Conservation (phyloP, 2,888 invertebrate species). For the Carabus problematicus region DNA sequence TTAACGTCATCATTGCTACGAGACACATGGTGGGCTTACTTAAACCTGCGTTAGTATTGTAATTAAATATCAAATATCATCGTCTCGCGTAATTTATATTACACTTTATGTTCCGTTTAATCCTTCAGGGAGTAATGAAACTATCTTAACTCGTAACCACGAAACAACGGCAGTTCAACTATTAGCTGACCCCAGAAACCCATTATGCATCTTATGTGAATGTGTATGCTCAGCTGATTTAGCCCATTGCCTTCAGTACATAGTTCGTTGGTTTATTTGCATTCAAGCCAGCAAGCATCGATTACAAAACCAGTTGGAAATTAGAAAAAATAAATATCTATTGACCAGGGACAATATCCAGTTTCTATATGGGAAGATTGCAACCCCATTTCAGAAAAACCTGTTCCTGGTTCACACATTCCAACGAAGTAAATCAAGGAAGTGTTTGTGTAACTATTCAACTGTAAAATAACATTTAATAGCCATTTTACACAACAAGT, state of each 20-base stretch:
- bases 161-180: constrained; percentile 39
- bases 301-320: too few relatives aligned
- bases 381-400: too few relatives aligned
- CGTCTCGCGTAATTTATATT: constrained; percentile 37
- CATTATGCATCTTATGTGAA: constrained; percentile 24
- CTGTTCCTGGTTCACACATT: too few relatives aligned
- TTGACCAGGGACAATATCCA: too few relatives aligned
- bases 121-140: constrained; percentile 37
- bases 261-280: background rate
- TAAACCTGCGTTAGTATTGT: constrained; percentile 21
- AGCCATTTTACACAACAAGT: too few relatives aligned
- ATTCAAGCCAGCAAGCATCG: background rate
- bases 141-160: constrained; percentile 39
- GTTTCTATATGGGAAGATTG: too few relatives aligned
- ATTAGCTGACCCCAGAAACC: constrained; percentile 38
- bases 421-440: too few relatives aligned
- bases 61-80: constrained; percentile 40
- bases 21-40: too few relatives aligned
- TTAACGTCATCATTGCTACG: too few relatives aligned
- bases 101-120: constrained; percentile 34
- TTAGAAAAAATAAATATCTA: too few relatives aligned
- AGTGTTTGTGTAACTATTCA: too few relatives aligned
- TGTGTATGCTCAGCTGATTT: constrained; percentile 37
- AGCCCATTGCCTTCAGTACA: constrained; percentile 14
- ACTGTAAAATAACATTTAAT: too few relatives aligned